A percentile compares a stretch with the other conserved stretches of the same genome.
These are phyloP conservation scores for Diarsia brunnea DNA, from an alignment of 2,888 invertebrate genomes.

Conservation along the genomic window DNA sequence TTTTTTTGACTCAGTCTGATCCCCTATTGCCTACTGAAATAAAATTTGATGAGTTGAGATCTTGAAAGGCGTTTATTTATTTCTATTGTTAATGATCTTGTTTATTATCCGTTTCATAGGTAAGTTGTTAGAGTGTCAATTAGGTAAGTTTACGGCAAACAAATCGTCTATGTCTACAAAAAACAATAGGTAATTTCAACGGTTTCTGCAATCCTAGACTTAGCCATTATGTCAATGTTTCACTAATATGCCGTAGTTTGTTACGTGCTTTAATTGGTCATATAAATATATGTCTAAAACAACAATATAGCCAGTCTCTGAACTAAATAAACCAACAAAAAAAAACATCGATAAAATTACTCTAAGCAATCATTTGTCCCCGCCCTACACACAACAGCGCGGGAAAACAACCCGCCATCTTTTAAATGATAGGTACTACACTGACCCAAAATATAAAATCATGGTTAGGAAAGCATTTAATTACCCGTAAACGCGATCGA, in stretches of 20 bases:
- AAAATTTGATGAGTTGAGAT: slow-evolving; percentile 27
- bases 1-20: no score
- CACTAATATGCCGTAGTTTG: not conserved
- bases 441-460: slow-evolving; percentile 61
- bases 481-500: slow-evolving; percentile 80
- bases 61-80: slow-evolving; percentile 37
- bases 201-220: slow-evolving; percentile 2
- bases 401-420: slow-evolving; percentile 54
- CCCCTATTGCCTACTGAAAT: slow-evolving; percentile 30
- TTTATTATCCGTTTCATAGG: slow-evolving; percentile 9
- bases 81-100: slow-evolving; percentile 26
- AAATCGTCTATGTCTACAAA: slow-evolving; percentile 2
- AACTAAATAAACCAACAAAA: not conserved
- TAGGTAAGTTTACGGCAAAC: slow-evolving; percentile 23
- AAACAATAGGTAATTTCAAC: slow-evolving; percentile 3
- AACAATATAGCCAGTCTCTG: not conserved
- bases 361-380: slow-evolving; percentile 7
- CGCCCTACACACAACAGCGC: slow-evolving; percentile 37
- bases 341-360: slow-evolving; percentile 36
- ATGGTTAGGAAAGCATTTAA: slow-evolving; percentile 78
- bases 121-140: slow-evolving; percentile 43
- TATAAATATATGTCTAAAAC: no score
- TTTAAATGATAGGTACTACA: slow-evolving; percentile 43
- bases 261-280: not conserved
- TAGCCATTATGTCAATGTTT: not conserved